Base-by-base conservation (phyloP, 2,888 invertebrate genomes). In the Azorinus chamasolen region DNA sequence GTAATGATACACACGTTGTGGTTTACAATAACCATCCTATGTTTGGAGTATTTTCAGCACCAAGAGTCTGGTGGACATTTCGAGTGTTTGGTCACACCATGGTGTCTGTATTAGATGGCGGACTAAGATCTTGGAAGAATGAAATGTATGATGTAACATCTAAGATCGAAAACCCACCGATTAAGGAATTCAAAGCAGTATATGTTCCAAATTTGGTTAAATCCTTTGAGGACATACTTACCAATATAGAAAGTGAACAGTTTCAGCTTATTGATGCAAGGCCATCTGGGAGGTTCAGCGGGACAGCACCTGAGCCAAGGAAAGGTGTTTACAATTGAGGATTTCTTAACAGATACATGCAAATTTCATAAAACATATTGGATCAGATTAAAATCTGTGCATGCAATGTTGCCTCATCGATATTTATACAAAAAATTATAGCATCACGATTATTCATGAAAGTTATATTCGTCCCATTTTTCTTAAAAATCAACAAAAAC, bases 41-140 rank as follows among this genome's bases (percentile, higher is more conserved):
- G 10, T 84, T 84, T 77, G 89, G 88, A 1, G 54, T 89, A 32
- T 88, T 90, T 61, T 88, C 89, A 6, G 91, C 91, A 1, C 89
- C 85, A 12, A 62, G 92, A 27, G 88, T 88, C 5, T 92, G 92
- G 92, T 91, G 89, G 88, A 90, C 88, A 59, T 91, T 92, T 55
- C 62, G 85, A 61, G 76, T 87, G 0, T 92, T 91, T 80, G 91
- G 92, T 14, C 91, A 92, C 70, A 58, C 84, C 16, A 24, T 58
- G 16, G 88, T 92, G 1, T 89, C 88, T 12, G 76, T 92, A 6
- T 75, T 92, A 8, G 84, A 90, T 75, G 92, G 92, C 20, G 92
- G 92, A 0, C 76, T 92, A 6, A 79, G 80, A 12, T 80, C 80
- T 41, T 92, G 92, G 92, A 78, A 71, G 45, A 65, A 58, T 20